Base-by-base conservation (phyloP, 2,888 invertebrate genomes). In the Muscina levida region DNA sequence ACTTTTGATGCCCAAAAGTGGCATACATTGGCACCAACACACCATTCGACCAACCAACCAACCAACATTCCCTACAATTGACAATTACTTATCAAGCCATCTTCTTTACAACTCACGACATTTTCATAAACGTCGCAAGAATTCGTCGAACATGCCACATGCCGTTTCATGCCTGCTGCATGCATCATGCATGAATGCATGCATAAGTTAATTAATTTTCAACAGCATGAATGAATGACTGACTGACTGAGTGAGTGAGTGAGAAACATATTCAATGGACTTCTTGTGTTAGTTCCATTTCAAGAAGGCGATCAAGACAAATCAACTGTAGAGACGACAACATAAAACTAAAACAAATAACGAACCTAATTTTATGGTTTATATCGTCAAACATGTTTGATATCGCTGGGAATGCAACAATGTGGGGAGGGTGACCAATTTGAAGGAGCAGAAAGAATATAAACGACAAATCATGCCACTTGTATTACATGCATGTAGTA, bases 181-280 rank as follows among this genome's bases (percentile, higher is more conserved):
- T 37, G n/a, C 59, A n/a, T 56, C 24, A 56, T 24, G 53, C 26
- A 10, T 31, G 37, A 39, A 59, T 15, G 11, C 62, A 42, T 53
- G 24, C 48, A 48, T 48, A 62, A 62, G 42, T 62, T 62, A 62
- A 62, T 62, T 62, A 62, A 42, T 59, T 37, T 59, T 10, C 39
- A 39, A 53, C 53, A 24, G 53, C 53, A 10, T 53, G 48, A 48
- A 48, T 48, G n/a, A n/a, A n/a, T n/a, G n/a, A n/a, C n/a, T n/a
- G n/a, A n/a, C n/a, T 31, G 4, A 31, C 31, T 8, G 4, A 31
- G 31, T 31, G 31, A 31, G 31, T 5, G 53, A 15, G 19, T 48
- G 48, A 48, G 19, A 48, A 51, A 53, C 24, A 53, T 22, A 53
- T 24, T 22, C 31, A 31, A 31, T 31, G 31, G 31, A 8, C 4